Conservation (phyloP, 1,140 invertebrate species). For the Caenorhabditis tropicalis region DNA sequence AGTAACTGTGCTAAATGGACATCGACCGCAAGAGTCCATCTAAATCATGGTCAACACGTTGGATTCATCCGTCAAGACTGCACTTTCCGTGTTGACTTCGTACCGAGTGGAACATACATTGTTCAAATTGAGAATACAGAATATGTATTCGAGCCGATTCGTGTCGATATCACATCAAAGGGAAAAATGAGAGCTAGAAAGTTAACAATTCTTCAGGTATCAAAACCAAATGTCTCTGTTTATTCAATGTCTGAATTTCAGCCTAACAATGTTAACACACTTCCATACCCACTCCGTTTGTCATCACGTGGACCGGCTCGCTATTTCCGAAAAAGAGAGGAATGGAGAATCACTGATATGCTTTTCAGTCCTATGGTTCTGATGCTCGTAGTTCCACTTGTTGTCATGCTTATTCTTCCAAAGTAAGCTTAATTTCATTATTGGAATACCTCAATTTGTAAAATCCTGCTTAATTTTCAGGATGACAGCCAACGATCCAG, state of each 20-base stretch:
- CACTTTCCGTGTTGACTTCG: conserved; percentile 85
- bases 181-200: conserved; percentile 93
- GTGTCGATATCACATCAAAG: conserved; percentile 92
- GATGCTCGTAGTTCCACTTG: conserved; percentile 74
- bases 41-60: conserved; percentile 69
- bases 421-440: conserved; percentile 63
- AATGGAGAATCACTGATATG: conserved; percentile 71
- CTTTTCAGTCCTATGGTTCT: conserved; percentile 73
- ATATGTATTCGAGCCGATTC: conserved; percentile 86
- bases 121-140: conserved; percentile 85
- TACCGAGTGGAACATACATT: conserved; percentile 92
- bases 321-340: conserved; percentile 70
- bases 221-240: not conserved
- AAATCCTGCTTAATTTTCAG: conserved; percentile 12
- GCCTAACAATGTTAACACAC: conserved; percentile 64
- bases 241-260: conserved; percentile 50
- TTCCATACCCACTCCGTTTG: conserved; percentile 67
- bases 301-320: conserved; percentile 67
- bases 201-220: conserved; percentile 91
- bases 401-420: conserved; percentile 74
- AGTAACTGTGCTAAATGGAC: conserved; percentile 59
- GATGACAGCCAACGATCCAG: conserved; percentile 74
- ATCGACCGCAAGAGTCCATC: conserved; percentile 59
- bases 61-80: conserved; percentile 79
- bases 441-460: not conserved